phyloP scores from a whole-genome alignment of 2,888 invertebrate species.

The Lithosia quadra region DNA sequence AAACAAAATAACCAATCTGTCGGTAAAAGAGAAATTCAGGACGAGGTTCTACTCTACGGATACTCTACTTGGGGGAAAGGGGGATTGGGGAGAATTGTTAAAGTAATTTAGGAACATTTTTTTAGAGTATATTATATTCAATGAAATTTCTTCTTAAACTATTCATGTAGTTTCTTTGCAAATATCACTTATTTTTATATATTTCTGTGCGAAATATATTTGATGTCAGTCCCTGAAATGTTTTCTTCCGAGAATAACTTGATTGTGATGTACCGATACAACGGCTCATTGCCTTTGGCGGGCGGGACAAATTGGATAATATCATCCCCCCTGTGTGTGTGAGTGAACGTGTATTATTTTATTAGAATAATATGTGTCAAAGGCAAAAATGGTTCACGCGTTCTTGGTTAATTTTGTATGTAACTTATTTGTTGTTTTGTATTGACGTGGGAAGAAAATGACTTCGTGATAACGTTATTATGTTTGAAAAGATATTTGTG shows the following conservation, averaged over 20 bases:
- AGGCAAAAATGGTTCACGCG: slow-evolving; percentile 22
- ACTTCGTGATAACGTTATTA: slow-evolving; percentile 5
- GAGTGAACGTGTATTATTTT: slow-evolving; percentile 42
- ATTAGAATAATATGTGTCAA: slow-evolving; percentile 39
- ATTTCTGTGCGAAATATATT: slow-evolving; percentile 41
- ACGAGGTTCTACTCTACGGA: too few species aligned
- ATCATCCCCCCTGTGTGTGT: slow-evolving; percentile 46
- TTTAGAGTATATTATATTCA: too few species aligned
- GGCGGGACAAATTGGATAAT: slow-evolving; percentile 71
- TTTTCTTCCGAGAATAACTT: slow-evolving; percentile 49
- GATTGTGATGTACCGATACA: slow-evolving; percentile 67
- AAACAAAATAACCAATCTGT: too few species aligned
- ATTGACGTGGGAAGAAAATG: background rate
- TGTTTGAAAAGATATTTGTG: background rate
- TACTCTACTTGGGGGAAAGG: too few species aligned
- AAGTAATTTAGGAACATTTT: too few species aligned
- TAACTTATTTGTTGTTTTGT: slow-evolving; percentile 1
- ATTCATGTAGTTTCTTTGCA: background rate
- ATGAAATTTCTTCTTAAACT: too few species aligned
- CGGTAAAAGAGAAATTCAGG: too few species aligned
- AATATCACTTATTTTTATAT: slow-evolving; percentile 22
- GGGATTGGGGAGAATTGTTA: too few species aligned
- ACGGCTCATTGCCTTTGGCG: slow-evolving; percentile 67
- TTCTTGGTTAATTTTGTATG: background rate
- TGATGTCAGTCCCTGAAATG: slow-evolving; percentile 19